Conservation (phyloP, 2,797 vertebrate species). For the Spinus olivaceus region DNA sequence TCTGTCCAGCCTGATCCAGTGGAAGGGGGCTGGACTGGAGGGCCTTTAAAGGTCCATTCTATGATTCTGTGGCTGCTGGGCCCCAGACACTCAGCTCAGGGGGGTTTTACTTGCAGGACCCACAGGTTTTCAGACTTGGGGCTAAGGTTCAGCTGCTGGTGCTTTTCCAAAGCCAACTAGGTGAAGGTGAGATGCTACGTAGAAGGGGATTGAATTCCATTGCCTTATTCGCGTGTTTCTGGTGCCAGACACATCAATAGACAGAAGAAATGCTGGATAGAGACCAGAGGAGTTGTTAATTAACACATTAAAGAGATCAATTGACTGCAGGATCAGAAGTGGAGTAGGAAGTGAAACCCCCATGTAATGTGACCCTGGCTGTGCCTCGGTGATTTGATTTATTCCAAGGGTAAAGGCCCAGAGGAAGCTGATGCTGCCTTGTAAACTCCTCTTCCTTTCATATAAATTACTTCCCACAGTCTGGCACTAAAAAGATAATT, state of each 20-base stretch:
- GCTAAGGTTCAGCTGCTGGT: not conserved
- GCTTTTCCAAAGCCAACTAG: not conserved
- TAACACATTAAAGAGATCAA: not conserved
- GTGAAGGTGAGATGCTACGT: fast-evolving
- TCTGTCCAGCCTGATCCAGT: not conserved
- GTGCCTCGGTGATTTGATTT: not conserved
- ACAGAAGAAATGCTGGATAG: not conserved
- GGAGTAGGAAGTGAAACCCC: not conserved
- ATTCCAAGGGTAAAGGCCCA: not conserved
- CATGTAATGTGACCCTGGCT: not conserved
- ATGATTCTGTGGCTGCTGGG: fast-evolving
- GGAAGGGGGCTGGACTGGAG: not conserved
- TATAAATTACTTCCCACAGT: constrained; percentile 12
- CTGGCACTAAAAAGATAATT: constrained; percentile 34
- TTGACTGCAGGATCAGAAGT: not conserved
- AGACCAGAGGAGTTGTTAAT: constrained; percentile 29
- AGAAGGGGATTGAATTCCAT: not conserved
- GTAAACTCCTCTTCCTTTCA: constrained; percentile 12
- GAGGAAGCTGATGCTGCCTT: not conserved
- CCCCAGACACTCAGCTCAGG: fast-evolving
- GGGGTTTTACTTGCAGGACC: not conserved
- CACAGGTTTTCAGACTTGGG: not conserved
- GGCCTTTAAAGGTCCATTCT: not conserved
- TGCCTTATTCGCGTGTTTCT: not conserved
- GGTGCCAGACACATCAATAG: not conserved